These are phyloP conservation scores for Drosophila hydei DNA, from an alignment of 1,140 invertebrate species.

Conservation along the genomic window DNA sequence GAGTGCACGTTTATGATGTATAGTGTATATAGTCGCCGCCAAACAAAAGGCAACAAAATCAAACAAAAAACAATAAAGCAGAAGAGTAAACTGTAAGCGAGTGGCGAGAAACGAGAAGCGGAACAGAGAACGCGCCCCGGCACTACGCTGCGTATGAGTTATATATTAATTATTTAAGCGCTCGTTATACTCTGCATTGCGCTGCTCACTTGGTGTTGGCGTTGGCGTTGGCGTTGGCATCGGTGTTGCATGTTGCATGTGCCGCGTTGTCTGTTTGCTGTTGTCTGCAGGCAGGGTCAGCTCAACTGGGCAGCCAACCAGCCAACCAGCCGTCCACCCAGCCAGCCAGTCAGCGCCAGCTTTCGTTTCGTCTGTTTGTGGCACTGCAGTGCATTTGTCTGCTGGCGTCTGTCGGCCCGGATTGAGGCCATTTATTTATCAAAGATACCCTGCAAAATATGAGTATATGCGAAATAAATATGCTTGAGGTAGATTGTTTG, in stretches of 20 bases:
- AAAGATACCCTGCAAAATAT: conserved; percentile 33
- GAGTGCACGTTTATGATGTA: conserved; percentile 76
- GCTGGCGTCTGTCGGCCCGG: conserved; percentile 45
- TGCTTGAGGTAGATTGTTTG: not conserved
- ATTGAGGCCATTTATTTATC: conserved; percentile 60
- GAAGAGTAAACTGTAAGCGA: not conserved
- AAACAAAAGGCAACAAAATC: not conserved
- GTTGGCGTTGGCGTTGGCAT: conserved; percentile 7
- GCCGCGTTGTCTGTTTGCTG: conserved; percentile 15
- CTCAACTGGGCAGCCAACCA: conserved; percentile 6
- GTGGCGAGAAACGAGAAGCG: conserved; percentile 4
- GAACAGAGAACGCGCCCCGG: not conserved
- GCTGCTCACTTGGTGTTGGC: conserved; percentile 60
- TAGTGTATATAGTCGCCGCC: conserved; percentile 39
- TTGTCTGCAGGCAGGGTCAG: conserved; percentile 28
- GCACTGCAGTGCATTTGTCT: conserved; percentile 78
- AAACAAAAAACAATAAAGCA: conserved; percentile 16
- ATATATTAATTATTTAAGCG: conserved; percentile 82
- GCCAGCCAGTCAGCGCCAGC: conserved; percentile 26
- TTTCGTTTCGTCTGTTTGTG: conserved; percentile 63
- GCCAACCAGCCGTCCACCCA: conserved; percentile 15
- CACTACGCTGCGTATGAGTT: conserved; percentile 55
- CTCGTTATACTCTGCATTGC: conserved; percentile 69
- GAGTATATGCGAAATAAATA: not conserved
- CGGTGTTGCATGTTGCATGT: conserved; percentile 7